Evolutionary conservation across 2,797 vertebrate species (phyloP), one percentile per base, ranked within the genome.

Genomic region (Notolepis coatsorum): DNA sequence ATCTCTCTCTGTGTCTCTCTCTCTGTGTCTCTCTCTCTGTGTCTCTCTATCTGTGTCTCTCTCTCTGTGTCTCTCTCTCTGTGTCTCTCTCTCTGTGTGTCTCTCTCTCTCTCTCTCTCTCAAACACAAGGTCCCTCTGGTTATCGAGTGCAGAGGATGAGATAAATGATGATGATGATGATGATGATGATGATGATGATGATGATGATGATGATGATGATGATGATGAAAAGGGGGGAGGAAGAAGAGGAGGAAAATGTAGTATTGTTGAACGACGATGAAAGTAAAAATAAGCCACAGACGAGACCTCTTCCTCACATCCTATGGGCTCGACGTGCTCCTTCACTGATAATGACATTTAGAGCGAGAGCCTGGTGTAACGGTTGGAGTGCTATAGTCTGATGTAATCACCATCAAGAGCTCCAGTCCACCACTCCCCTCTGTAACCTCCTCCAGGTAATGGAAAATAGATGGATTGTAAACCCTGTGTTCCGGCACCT

Each of bases 401-500:
- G 66, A 82, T 81, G 56, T 72, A 76, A 87, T 84, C 76, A 67
- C 41, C 5, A 54, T 38, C 38, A 51, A 42, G 46, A 62, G 58
- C 55, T 56, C 61, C 43, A 56, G 65, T 71, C 46, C 49, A 42
- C 28, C 53, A 59, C 7, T 21, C 68, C 56, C 59, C 37, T 63
- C 55, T 73, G 68, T 68, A 73, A 87, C 80, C 71, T 64, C 76
- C 79, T 59, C 33, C 72, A 79, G 65, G 70, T 77, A 86, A 86
- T 82, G 64, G 79, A 77, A 84, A 85, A 82, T 63, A 77, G 79
- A 81, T 76, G 62, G 57, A 45, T 49, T 71, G 65, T 56, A 80
- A n/a, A 79, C 77, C 73, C 72, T 2, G 47, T 84, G 79, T 78
- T 66, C 75, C 45, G 62, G 82, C 77, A 86, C 82, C 75, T 83